Evolutionary conservation across 1,140 invertebrate genomes (phyloP).

Genomic region (Anagrus nilaparvatae): DNA sequence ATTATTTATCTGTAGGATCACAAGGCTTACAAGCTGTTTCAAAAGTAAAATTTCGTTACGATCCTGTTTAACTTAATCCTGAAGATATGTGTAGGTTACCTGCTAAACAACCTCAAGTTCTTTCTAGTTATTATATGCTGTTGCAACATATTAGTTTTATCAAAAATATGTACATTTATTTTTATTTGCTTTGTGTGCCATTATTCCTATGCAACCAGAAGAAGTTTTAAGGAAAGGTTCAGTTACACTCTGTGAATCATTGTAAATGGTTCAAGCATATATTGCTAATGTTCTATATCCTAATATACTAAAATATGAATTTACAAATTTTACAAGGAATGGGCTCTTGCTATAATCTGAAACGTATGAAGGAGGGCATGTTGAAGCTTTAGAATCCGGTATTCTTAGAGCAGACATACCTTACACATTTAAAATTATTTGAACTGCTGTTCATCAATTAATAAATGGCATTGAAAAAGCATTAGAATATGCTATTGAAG

Average conservation of each 20-base stretch:
- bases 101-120: slow-evolving; percentile 82
- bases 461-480: slow-evolving; percentile 72
- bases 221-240: slow-evolving; percentile 94
- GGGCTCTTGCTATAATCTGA: slow-evolving; percentile 92
- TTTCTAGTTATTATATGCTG: slow-evolving; percentile 96
- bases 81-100: slow-evolving; percentile 98
- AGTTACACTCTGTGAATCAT: slow-evolving; percentile 90
- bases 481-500: slow-evolving; percentile 77
- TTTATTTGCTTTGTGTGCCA: slow-evolving; percentile 96
- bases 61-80: slow-evolving; percentile 95
- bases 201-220: slow-evolving; percentile 97
- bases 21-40: slow-evolving; percentile 96
- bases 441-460: slow-evolving; percentile 72
- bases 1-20: slow-evolving; percentile 91
- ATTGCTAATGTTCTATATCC: slow-evolving; percentile 95
- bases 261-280: slow-evolving; percentile 97
- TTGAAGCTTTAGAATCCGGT: slow-evolving; percentile 94
- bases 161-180: slow-evolving; percentile 99
- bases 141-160: slow-evolving; percentile 97
- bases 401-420: slow-evolving; percentile 94
- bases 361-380: slow-evolving; percentile 97
- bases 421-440: slow-evolving; percentile 68
- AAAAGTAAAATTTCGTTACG: slow-evolving; percentile 92
- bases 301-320: slow-evolving; percentile 84
- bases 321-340: slow-evolving; percentile 84